Percentiles rank a stretch among this genome's conserved stretches.
Evolutionary conservation across 2,888 invertebrate species (phyloP).

Genomic region (Agonopterix alstromeriana): DNA sequence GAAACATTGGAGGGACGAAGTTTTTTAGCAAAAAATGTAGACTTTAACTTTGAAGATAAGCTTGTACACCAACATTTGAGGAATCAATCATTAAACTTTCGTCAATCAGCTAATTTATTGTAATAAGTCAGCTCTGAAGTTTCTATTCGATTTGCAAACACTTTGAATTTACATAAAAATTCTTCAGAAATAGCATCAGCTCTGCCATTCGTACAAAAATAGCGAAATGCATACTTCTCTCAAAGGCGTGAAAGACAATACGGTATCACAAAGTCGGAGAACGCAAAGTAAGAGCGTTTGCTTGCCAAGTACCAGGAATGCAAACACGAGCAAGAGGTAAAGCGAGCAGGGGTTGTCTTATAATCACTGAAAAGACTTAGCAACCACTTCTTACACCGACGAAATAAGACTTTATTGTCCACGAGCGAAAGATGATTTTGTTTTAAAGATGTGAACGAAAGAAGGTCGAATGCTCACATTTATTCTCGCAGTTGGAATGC

Average conservation of each 20-base stretch:
- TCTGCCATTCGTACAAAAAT: conserved; percentile 21
- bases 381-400: conserved; percentile 6
- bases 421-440: conserved; percentile 7
- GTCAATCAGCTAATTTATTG: too few relatives aligned
- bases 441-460: conserved; percentile 13
- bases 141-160: neutral
- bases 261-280: conserved; percentile 55
- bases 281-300: conserved; percentile 63
- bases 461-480: conserved; percentile 54
- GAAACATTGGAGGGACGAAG: conserved; percentile 9
- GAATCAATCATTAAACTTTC: neutral
- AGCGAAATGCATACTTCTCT: conserved; percentile 47
- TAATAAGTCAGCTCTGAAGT: neutral
- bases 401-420: conserved; percentile 4
- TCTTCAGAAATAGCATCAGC: neutral
- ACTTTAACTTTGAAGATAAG: conserved; percentile 1
- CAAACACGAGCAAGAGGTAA: conserved; percentile 57
- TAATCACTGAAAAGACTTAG: neutral
- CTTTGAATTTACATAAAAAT: neutral
- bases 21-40: conserved; percentile 3
- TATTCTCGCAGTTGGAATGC: conserved; percentile 55
- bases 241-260: conserved; percentile 61
- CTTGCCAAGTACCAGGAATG: conserved; percentile 60
- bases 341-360: conserved; percentile 28
- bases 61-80: neutral